Base-by-base conservation (phyloP, 2,797 vertebrate genomes). In the Mormyrops boulengeri region DNA sequence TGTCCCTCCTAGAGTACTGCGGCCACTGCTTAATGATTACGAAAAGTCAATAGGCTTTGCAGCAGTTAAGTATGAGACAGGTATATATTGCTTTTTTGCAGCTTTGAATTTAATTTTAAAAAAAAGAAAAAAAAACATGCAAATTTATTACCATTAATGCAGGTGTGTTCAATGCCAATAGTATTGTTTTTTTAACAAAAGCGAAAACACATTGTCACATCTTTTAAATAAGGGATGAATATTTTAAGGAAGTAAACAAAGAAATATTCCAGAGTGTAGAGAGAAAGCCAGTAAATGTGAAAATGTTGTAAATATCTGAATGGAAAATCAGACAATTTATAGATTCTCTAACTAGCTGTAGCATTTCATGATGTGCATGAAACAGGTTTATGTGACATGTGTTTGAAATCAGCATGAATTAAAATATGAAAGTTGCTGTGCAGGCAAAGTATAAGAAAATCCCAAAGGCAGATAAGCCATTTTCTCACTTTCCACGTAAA, bases 351-450 rank as follows among this genome's bases (percentile, higher is more conserved):
- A 52, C 44, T 85, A 52, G 50, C 22, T 26, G 49, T 30, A n/a
- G 52, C 49, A 85, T 50, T 22, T 50, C 49, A 53, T 8, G 47
- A 22, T 2, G 4, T 41, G 47, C 82, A 38, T 11, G 11, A 41
- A 34, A 14, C 38, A 80, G 26, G 73, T 38, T 80, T 38, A 52
- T 50, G 47, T 4, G 47, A 34, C 47, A 12, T 22, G 11, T 44
- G 84, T 14, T 85, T 53, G 4, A 26, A 53, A 50, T 50, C 22
- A 26, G 47, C 22, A 4, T 53, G 84, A 52, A 50, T 85, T 22
- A 12, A 66, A 88, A 88, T 88, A 34, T 52, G n/a, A 88, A 62
- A 88, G 84, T 53, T 80, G 38, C 73, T 41, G 73, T 80, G 73
- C 47, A 85, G 22, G n/a, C 44, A 30, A 44, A n/a, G 38, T 7